Conservation (phyloP, 2,797 vertebrate genomes). For the Tokudaia tokunoshimensis region DNA sequence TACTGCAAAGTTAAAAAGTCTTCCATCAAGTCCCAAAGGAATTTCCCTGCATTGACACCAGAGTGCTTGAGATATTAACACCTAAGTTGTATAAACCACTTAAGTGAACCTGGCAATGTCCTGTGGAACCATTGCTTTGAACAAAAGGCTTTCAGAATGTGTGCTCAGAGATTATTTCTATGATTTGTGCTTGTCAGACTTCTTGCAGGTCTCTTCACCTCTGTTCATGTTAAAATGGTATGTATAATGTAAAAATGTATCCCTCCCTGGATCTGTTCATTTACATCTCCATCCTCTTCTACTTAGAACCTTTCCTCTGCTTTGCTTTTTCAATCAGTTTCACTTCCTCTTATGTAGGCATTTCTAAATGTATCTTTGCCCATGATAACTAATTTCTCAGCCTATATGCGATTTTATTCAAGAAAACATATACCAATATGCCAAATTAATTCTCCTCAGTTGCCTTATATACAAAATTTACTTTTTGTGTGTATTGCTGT, state of each 20-base stretch:
- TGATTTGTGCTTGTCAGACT: background rate
- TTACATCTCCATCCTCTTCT: background rate
- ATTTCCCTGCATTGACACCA: background rate
- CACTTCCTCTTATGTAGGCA: background rate
- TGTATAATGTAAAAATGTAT: background rate
- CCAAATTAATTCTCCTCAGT: background rate
- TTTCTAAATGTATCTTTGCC: background rate
- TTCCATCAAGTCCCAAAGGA: constrained; percentile 54
- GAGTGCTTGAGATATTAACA: background rate
- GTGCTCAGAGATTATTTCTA: background rate
- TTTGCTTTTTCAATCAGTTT: background rate
- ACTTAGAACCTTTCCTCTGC: background rate
- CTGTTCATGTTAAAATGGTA: background rate
- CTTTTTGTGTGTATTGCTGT: too few relatives aligned
- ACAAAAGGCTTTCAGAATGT: background rate
- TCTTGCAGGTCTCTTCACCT: background rate
- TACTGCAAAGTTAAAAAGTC: background rate
- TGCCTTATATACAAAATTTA: background rate
- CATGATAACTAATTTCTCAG: background rate
- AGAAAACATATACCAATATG: background rate
- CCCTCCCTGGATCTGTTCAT: background rate
- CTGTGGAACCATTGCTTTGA: background rate
- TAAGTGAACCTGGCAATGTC: background rate
- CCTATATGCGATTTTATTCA: background rate
- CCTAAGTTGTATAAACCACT: background rate